Base-by-base conservation (phyloP, 1,140 invertebrate genomes). In the Orussus abietinus region DNA sequence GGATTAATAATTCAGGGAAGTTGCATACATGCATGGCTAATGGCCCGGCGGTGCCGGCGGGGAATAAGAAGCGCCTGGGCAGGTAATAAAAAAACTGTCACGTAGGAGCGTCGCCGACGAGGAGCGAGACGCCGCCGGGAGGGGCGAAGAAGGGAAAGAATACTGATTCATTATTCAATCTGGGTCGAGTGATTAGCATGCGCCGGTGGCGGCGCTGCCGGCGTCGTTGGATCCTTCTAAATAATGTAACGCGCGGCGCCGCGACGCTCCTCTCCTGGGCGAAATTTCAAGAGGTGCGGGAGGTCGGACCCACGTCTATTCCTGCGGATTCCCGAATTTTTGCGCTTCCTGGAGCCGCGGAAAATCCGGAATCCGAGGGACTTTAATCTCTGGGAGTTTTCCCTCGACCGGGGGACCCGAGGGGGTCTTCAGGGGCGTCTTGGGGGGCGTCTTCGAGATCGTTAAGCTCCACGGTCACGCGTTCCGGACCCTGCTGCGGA, bases 101-200 rank as follows among this genome's bases (percentile, higher is more conserved):
- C 66, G 66, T 70, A 68, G 53, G 30, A 36, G 30, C 11, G 31
- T 28, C 19, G 14, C 33, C 47, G 39, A 39, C 28, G 34, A 46
- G 4, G 3, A 11, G 3, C 12, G 33, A 17, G 5, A 14, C 41
- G n/a, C n/a, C n/a, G n/a, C n/a, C n/a, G n/a, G 45, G 48, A 38
- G 6, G 20, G 18, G 53, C 45, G 48, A 57, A 55, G 50, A 66
- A 61, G 61, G 55, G 49, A 65, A 64, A 72, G 64, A 69, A 69
- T 65, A 69, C 67, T 70, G 65, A 73, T 73, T 73, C 68, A 73
- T 73, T 73, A 73, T 72, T 72, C 67, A 70, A 72, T 70, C 67
- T 72, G 59, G 66, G 65, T 62, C 65, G 65, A 73, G 66, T 73
- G 68, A 70, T 73, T 73, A 73, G 67, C 69, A 73, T 73, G 66